Evolutionary conservation across 2,113 vertebrate genomes (phyloP).

Genomic region (Opisthocomus hoazin): DNA sequence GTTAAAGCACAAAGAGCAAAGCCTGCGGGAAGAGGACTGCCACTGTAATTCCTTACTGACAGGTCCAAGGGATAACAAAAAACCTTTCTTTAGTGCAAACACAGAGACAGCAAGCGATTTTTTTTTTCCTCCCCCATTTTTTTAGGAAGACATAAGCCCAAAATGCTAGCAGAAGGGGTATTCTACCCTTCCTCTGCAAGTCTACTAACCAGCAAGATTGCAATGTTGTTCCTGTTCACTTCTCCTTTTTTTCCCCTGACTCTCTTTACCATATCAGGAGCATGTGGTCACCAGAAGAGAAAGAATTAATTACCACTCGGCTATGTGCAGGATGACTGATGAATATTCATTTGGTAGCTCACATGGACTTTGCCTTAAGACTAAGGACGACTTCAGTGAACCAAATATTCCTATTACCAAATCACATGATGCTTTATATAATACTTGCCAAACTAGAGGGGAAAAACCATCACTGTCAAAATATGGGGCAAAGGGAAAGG

Average conservation of each 20-base stretch:
- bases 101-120: background rate
- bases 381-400: constrained; percentile 28
- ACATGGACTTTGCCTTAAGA: constrained; percentile 4
- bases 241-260: background rate
- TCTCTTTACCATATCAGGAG: background rate
- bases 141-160: background rate
- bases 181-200: background rate
- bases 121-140: background rate
- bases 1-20: background rate
- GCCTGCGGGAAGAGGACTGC: background rate
- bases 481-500: background rate
- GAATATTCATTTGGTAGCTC: constrained; percentile 9
- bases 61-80: background rate
- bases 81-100: background rate
- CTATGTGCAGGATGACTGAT: background rate
- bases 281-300: background rate
- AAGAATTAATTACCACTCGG: constrained; percentile 11
- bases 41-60: background rate
- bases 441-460: background rate
- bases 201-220: background rate
- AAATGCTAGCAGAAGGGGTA: background rate
- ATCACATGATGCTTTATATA: background rate
- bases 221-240: background rate
- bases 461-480: background rate
- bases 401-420: background rate